phyloP scores from a whole-genome alignment of 2,113 vertebrate species.

The Stigmatopora nigra region DNA sequence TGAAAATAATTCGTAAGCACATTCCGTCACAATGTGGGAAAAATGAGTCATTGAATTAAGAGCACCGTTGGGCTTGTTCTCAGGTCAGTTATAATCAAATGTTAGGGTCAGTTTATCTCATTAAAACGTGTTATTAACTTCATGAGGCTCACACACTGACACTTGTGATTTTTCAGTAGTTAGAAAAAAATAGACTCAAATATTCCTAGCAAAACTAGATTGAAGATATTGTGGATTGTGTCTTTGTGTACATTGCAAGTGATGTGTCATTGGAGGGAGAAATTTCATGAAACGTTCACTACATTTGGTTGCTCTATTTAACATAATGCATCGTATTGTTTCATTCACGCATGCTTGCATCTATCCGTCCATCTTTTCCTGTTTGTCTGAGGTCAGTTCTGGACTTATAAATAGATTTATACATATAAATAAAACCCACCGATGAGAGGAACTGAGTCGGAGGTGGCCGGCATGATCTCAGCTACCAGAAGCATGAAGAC shows the following conservation, averaged over 20 bases:
- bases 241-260: not conserved
- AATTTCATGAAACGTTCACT: not conserved
- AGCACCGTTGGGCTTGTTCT: slow-evolving; percentile 8
- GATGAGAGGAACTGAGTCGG: slow-evolving; percentile 82
- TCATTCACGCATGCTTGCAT: too few relatives aligned
- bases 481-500: slow-evolving; percentile 87
- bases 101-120: not conserved
- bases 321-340: not conserved
- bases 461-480: slow-evolving; percentile 86
- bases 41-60: slow-evolving; percentile 32
- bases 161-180: too few relatives aligned
- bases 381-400: not conserved
- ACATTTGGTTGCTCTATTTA: not conserved
- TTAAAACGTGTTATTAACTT: not conserved
- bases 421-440: slow-evolving; percentile 61
- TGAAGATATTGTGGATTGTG: not conserved
- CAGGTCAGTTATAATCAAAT: slow-evolving; percentile 7
- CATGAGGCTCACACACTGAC: not conserved
- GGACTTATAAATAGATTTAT: not conserved
- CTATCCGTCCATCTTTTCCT: too few relatives aligned
- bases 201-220: not conserved
- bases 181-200: not conserved
- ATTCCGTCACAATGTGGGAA: slow-evolving; percentile 9
- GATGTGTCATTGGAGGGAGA: not conserved
- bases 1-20: slow-evolving; percentile 14